Base-by-base conservation (phyloP, 2,888 invertebrate genomes). In the Ophion ellenae region DNA sequence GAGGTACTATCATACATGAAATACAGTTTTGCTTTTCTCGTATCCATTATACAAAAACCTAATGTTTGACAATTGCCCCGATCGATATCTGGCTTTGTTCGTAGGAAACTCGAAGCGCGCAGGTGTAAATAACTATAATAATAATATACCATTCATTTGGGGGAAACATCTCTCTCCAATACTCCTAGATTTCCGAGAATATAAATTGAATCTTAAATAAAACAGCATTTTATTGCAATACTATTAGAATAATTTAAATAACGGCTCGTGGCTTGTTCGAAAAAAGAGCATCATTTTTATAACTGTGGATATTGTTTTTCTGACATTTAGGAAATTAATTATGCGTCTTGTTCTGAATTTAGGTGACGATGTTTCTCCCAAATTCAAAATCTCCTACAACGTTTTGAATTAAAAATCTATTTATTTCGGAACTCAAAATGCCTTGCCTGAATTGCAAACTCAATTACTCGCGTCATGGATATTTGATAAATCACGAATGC, bases 31-130 rank as follows among this genome's bases (percentile, higher is more conserved):
- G 47, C 14, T 40, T 53, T 24, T 64, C 32, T n/a, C 10, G n/a
- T 20, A 53, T 64, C 47, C 70, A 53, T 79, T 71, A 64, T 36
- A 32, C 20, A 64, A 17, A 53, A 53, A 79, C 53, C 17, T 53
- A 11, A 64, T 45, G 17, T 24, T 61, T 5, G 45, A 63, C 45
- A 10, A 74, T 63, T 28, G 11, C 7, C 24, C 20, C 36, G 14
- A 28, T 74, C 10, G 63, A 14, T 10, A 3, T 17, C 45, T 64
- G 14, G 28, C 17, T 63, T 24, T 14, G 7, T 47, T 24, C 32
- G 45, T 61, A 14, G 20, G 28, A 57, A 11, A 36, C 11, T 9
- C 7, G 47, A 14, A 28, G 53, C 53, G 2, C 36, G 36, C n/a
- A 40, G 20, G 3, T 28, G 17, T 28, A 28, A 53, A 53, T 67